Percentiles rank a stretch among this genome's conserved stretches.
Evolutionary conservation across 2,797 vertebrate genomes (phyloP).

Genomic region (Taenioides sp.): DNA sequence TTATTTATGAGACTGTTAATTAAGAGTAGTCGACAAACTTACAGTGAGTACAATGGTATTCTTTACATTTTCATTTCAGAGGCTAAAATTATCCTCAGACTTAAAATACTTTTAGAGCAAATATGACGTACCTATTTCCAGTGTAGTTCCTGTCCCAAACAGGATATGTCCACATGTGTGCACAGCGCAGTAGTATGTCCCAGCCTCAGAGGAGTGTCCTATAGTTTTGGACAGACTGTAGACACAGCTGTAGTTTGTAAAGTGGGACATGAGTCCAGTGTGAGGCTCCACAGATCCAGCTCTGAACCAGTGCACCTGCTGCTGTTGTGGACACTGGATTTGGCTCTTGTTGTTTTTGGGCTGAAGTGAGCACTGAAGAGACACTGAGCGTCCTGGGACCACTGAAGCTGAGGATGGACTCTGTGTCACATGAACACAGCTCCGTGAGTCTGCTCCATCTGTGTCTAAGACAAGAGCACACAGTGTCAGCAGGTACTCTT

Average conservation of each 20-base stretch:
- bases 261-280: neutral
- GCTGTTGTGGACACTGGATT: no score
- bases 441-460: slow-evolving; percentile 18
- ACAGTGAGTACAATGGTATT: no score
- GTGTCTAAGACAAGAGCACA: neutral
- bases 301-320: slow-evolving; percentile 51
- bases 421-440: slow-evolving; percentile 14
- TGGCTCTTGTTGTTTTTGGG: no score
- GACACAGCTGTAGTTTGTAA: slow-evolving; percentile 22
- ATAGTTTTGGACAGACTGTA: slow-evolving; percentile 41
- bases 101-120: neutral
- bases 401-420: no score
- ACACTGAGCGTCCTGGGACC: no score
- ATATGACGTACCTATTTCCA: slow-evolving; percentile 38
- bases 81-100: no score
- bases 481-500: neutral
- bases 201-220: slow-evolving; percentile 35
- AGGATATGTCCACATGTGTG: slow-evolving; percentile 55
- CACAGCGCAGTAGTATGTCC: slow-evolving; percentile 61
- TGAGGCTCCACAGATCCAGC: slow-evolving; percentile 35
- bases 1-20: no score
- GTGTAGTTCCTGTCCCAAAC: slow-evolving; percentile 49
- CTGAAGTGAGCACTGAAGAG: no score
- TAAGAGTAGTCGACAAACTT: no score
- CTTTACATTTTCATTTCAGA: no score